Conservation (phyloP, 2,888 invertebrate genomes). For the Oscheius onirici region DNA sequence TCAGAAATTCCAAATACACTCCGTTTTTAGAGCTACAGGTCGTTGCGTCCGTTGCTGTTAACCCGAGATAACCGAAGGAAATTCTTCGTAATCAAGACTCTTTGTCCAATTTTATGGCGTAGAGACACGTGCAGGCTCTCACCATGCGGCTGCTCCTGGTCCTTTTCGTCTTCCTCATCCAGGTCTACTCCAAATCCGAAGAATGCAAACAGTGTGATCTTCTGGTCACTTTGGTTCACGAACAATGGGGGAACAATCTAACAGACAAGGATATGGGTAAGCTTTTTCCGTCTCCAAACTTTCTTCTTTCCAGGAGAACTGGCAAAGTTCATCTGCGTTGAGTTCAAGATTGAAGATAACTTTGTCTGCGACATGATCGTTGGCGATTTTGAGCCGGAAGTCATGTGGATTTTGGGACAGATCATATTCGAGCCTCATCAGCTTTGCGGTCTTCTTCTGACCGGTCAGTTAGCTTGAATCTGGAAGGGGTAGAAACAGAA, state of each 20-base stretch:
- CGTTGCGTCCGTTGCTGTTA: neutral
- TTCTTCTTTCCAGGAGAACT: constrained; percentile 36
- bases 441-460: constrained; percentile 60
- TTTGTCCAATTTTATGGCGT: neutral
- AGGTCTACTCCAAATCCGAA: constrained; percentile 14
- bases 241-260: constrained; percentile 25
- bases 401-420: constrained; percentile 59
- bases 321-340: constrained; percentile 52
- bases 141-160: constrained; percentile 15
- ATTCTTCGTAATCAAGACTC: neutral
- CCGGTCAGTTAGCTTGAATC: constrained; percentile 34
- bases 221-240: constrained; percentile 28
- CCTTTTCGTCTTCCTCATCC: neutral
- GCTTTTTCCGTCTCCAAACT: neutral
- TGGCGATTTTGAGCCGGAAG: constrained; percentile 60
- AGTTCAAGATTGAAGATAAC: constrained; percentile 58
- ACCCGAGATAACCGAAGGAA: neutral
- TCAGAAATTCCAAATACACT: too few species aligned
- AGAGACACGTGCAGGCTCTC: neutral
- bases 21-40: too few species aligned
- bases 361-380: constrained; percentile 58
- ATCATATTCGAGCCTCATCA: constrained; percentile 59
- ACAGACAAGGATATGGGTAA: constrained; percentile 17
- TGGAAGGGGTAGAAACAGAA: too few species aligned
- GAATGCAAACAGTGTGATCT: constrained; percentile 35